Percentiles rank a stretch among this genome's conserved stretches.
These are phyloP conservation scores for Pseudorectes ferrugineus DNA, from an alignment of 2,113 vertebrate species.

Conservation along the genomic window DNA sequence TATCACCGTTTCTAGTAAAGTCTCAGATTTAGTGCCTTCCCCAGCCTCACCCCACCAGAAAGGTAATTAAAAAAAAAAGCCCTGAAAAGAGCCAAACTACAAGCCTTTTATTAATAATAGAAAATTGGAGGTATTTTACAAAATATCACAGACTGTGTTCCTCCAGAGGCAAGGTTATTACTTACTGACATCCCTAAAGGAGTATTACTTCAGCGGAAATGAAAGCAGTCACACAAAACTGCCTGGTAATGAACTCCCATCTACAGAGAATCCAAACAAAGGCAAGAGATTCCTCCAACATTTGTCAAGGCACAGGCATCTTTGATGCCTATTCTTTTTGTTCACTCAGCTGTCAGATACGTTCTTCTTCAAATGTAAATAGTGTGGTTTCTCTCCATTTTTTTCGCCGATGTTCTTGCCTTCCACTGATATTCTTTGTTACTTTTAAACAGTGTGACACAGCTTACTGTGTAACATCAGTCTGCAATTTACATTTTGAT, in stretches of 20 bases:
- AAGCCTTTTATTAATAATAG: neutral
- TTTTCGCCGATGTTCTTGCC: neutral
- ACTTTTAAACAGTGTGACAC: neutral
- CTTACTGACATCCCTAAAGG: neutral
- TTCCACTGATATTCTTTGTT: neutral
- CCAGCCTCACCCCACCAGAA: neutral
- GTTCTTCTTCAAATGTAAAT: slow-evolving; percentile 14
- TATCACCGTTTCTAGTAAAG: neutral
- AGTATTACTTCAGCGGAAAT: neutral
- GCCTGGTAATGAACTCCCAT: neutral
- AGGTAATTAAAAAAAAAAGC: neutral
- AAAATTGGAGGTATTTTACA: neutral
- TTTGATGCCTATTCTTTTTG: slow-evolving; percentile 3
- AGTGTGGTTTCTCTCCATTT: neutral
- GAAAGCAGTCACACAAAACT: neutral
- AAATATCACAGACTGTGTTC: neutral
- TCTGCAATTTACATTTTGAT: slow-evolving; percentile 3
- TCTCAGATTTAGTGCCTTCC: neutral
- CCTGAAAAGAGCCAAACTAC: neutral
- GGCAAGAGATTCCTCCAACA: neutral
- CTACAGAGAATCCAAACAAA: neutral
- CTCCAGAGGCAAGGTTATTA: neutral
- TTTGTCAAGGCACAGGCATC: neutral
- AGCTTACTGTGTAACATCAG: neutral
- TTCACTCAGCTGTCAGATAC: neutral